phyloP scores from a whole-genome alignment of 2,797 vertebrate species.

The Octomys mimax region DNA sequence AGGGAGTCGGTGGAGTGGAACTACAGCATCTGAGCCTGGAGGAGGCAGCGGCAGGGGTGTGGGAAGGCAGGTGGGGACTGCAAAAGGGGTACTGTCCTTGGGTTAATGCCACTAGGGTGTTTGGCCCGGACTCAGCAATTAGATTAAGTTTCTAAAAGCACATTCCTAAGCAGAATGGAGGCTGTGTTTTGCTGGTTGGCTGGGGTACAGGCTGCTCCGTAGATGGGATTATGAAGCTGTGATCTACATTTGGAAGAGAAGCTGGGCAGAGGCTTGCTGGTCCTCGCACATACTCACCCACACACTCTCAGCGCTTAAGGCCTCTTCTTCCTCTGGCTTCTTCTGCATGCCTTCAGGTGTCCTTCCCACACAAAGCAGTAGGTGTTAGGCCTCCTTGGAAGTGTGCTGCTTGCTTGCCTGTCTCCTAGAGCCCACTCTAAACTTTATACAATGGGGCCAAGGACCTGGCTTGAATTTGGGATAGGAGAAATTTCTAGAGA shows the following conservation, averaged over 20 bases:
- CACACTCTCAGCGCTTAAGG: background rate
- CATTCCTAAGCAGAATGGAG: constrained; percentile 91
- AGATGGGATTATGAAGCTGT: constrained; percentile 85
- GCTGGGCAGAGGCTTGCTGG: constrained; percentile 41
- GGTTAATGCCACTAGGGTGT: constrained; percentile 86
- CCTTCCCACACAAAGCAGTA: constrained; percentile 17
- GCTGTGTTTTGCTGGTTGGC: constrained; percentile 89
- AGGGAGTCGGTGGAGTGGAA: background rate
- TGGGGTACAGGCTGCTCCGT: constrained; percentile 80
- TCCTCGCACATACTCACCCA: background rate
- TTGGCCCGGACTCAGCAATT: constrained; percentile 86
- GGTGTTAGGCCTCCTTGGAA: constrained; percentile 58
- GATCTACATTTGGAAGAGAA: constrained; percentile 82
- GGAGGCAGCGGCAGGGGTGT: background rate
- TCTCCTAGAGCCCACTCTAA: background rate
- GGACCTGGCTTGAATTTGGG: background rate
- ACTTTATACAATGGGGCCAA: background rate
- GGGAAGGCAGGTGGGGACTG: background rate
- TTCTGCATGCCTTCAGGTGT: background rate
- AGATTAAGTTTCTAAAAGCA: constrained; percentile 90
- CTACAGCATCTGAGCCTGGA: background rate
- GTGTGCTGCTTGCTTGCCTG: background rate
- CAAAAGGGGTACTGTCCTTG: constrained; percentile 83
- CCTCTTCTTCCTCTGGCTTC: constrained; percentile 51
- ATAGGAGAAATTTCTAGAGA: background rate